Conservation (phyloP, 2,113 vertebrate species). For the Piprites chloris region DNA sequence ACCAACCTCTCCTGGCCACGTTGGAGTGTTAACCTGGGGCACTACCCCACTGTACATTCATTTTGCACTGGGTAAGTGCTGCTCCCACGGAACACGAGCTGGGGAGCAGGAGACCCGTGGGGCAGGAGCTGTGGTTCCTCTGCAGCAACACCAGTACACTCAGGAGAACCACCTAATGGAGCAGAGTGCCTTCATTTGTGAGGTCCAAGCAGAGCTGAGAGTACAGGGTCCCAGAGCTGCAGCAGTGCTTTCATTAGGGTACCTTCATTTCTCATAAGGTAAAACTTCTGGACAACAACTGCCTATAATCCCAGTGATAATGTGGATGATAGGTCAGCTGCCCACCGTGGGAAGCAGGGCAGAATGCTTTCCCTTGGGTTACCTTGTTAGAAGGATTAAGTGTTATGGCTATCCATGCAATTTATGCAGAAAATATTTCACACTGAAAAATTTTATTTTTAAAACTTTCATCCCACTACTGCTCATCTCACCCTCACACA, state of each 20-base stretch:
- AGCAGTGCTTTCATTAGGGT: not conserved
- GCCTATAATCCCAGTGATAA: not conserved
- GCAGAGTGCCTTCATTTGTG: not conserved
- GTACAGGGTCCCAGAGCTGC: not conserved
- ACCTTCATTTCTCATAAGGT: not conserved
- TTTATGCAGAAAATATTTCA: not conserved
- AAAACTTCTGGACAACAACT: not conserved
- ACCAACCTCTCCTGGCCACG: fast-evolving
- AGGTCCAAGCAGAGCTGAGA: not conserved
- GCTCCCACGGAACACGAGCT: not conserved
- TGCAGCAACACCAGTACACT: not conserved
- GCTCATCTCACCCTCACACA: not conserved
- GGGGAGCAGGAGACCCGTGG: not conserved
- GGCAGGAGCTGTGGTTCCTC: not conserved
- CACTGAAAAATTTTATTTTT: not conserved
- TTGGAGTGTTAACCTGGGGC: not conserved
- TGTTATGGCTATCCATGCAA: not conserved
- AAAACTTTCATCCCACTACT: not conserved
- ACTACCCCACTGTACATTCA: not conserved
- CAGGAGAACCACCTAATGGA: not conserved
- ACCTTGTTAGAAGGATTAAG: not conserved
- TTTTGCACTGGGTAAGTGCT: not conserved
- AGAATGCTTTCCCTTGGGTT: not conserved
- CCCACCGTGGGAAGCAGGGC: not conserved
- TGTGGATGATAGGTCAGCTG: not conserved